Conservation (phyloP, 1,140 invertebrate genomes). For the Eulimnadia texana region DNA sequence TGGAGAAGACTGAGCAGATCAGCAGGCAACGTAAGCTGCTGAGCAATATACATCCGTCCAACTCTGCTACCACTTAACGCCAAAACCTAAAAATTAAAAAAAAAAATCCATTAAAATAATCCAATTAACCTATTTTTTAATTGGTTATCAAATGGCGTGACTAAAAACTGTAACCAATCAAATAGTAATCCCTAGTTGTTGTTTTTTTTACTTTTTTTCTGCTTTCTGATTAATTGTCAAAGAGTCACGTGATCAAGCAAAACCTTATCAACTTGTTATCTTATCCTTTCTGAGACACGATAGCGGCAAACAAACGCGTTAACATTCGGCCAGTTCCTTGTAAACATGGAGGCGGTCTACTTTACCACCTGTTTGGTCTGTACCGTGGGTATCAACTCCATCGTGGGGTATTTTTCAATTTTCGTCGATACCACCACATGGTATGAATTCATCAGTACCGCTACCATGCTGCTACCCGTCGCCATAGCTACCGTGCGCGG, state of each 20-base stretch:
- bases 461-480: background rate
- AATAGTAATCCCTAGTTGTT: too few relatives aligned
- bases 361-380: background rate
- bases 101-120: background rate
- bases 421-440: background rate
- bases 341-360: background rate
- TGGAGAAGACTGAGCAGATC: constrained; percentile 79
- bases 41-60: constrained; percentile 74
- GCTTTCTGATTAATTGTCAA: too few relatives aligned
- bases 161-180: background rate
- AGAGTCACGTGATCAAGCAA: too few relatives aligned
- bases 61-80: constrained; percentile 86
- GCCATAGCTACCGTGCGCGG: background rate
- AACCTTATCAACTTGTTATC: too few relatives aligned
- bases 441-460: background rate
- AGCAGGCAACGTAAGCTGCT: constrained; percentile 64
- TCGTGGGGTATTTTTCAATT: background rate
- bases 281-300: too few relatives aligned
- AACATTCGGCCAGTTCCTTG: too few relatives aligned
- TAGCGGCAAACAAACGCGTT: too few relatives aligned
- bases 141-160: too few relatives aligned
- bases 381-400: background rate
- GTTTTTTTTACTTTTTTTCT: too few relatives aligned
- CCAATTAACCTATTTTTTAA: too few relatives aligned
- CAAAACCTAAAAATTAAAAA: constrained; percentile 38